Percentiles rank a stretch among this genome's conserved stretches.
Conservation (phyloP, 2,113 vertebrate species). For the Steatornis caripensis region DNA sequence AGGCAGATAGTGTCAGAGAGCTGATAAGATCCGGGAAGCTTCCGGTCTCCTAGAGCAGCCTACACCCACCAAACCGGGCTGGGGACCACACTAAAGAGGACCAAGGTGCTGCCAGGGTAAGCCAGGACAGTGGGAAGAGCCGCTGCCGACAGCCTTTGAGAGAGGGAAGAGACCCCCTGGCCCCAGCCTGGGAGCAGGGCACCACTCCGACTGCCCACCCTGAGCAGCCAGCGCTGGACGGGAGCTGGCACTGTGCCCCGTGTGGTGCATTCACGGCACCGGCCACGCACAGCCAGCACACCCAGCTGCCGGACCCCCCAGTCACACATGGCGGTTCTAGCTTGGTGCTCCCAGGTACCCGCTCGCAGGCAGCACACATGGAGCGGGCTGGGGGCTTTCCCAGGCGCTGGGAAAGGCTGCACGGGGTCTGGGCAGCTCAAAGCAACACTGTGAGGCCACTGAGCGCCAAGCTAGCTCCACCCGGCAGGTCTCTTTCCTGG, state of each 20-base stretch:
- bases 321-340: accelerated
- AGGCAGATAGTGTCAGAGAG: neutral
- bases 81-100: neutral
- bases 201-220: accelerated
- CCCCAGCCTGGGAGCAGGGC: neutral
- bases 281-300: neutral
- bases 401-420: neutral
- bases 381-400: neutral
- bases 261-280: accelerated
- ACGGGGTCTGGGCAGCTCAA: neutral
- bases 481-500: neutral
- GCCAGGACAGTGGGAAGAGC: neutral
- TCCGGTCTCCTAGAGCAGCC: neutral
- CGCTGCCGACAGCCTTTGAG: accelerated
- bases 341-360: neutral
- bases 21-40: neutral
- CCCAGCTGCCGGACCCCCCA: neutral
- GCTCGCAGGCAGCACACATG: neutral
- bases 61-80: neutral
- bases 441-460: accelerated
- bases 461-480: neutral
- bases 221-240: accelerated
- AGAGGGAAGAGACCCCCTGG: neutral
- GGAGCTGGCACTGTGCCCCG: accelerated
- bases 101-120: neutral